Evolutionary conservation across 2,888 invertebrate species (phyloP).

Genomic region (Thera obeliscata): DNA sequence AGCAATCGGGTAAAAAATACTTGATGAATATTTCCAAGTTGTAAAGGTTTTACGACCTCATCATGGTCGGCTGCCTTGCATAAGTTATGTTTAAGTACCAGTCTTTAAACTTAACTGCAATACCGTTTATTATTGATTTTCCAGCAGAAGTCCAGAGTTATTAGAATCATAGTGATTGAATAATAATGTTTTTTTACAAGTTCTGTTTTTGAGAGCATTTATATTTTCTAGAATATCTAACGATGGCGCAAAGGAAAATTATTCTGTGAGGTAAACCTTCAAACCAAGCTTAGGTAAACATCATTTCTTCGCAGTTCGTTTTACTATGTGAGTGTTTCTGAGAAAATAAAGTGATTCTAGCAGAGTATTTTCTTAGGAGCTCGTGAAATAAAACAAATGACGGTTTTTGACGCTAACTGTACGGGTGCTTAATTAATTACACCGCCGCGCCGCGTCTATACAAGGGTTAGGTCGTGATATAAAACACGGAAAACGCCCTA

Average conservation of each 20-base stretch:
- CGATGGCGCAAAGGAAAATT: too few relatives aligned
- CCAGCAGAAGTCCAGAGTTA: not conserved
- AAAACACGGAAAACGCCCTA: conserved; percentile 38
- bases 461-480: conserved; percentile 34
- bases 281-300: too few relatives aligned
- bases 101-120: not conserved
- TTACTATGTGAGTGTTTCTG: too few relatives aligned
- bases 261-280: too few relatives aligned
- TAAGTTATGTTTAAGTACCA: not conserved
- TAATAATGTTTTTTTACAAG: too few relatives aligned
- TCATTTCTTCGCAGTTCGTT: too few relatives aligned
- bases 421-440: conserved; percentile 37
- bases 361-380: not conserved
- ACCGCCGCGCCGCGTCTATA: conserved; percentile 25
- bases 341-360: too few relatives aligned
- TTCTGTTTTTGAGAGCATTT: too few relatives aligned
- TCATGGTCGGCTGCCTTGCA: not conserved
- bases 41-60: not conserved
- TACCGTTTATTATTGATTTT: not conserved
- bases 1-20: not conserved
- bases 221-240: too few relatives aligned
- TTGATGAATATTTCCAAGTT: not conserved
- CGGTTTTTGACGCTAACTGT: conserved; percentile 27
- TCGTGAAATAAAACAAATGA: conserved; percentile 22
- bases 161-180: too few relatives aligned